These are phyloP conservation scores for Oreortyx pictus DNA, from an alignment of 2,797 vertebrate genomes.

Conservation along the genomic window DNA sequence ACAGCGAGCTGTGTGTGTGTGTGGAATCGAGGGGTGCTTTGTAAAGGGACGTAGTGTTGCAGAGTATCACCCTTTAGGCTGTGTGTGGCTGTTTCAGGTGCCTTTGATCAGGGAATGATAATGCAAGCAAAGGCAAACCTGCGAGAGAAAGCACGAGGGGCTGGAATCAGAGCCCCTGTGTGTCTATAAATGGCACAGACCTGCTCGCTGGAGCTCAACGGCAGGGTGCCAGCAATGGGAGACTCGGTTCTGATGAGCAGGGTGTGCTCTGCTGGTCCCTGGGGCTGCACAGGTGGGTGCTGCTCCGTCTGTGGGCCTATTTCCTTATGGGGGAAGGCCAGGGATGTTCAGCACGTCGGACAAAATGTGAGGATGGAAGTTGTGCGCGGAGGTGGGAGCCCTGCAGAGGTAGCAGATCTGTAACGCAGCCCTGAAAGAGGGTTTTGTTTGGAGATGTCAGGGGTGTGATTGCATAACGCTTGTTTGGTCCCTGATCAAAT, in stretches of 20 bases:
- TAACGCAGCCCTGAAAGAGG: conserved; percentile 47
- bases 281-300: neutral
- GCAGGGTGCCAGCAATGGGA: neutral
- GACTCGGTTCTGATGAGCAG: neutral
- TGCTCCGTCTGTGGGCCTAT: conserved; percentile 7
- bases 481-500: conserved; percentile 51
- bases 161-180: neutral
- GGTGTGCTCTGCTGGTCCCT: conserved; percentile 46
- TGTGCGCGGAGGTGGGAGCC: neutral
- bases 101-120: neutral
- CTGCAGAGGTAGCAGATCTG: conserved; percentile 43
- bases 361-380: conserved; percentile 30
- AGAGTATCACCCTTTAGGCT: neutral
- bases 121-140: neutral
- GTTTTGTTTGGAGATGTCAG: conserved; percentile 55
- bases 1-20: neutral
- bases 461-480: conserved; percentile 28
- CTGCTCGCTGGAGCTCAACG: neutral
- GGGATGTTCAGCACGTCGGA: conserved; percentile 36
- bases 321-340: neutral
- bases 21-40: fast-evolving
- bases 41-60: neutral
- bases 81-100: neutral
- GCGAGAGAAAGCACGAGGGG: neutral
- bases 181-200: neutral